Conservation (phyloP, 2,113 vertebrate genomes). For the Recurvirostra avosetta region DNA sequence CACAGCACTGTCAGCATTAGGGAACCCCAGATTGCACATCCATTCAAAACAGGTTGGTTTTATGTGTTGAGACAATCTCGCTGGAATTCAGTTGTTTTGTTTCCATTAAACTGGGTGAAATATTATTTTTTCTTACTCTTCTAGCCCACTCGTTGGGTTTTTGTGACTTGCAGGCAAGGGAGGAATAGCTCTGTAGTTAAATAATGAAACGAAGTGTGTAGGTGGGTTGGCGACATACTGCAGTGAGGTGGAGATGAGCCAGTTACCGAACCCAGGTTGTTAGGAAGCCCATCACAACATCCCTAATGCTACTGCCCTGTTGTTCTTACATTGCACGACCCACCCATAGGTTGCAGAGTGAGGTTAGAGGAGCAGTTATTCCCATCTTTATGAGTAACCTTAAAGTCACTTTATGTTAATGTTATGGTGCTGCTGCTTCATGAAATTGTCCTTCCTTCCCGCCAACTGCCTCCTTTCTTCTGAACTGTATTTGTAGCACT, state of each 20-base stretch:
- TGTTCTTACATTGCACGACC: not conserved
- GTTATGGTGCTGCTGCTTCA: not conserved
- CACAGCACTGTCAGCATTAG: not conserved
- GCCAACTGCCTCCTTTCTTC: not conserved
- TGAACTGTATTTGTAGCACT: not conserved
- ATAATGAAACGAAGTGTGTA: not conserved
- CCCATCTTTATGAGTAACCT: not conserved
- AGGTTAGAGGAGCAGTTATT: not conserved
- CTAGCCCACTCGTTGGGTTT: not conserved
- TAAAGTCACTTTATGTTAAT: not conserved
- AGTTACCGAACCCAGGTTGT: fast-evolving
- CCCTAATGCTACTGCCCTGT: not conserved
- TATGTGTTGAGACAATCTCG: not conserved
- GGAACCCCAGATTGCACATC: not conserved
- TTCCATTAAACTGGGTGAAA: not conserved
- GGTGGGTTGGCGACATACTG: not conserved
- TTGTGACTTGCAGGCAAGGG: not conserved
- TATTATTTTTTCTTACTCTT: not conserved
- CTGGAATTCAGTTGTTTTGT: not conserved
- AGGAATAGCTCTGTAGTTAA: not conserved
- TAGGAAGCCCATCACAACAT: not conserved
- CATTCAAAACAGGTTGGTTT: not conserved
- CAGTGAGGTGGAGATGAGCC: not conserved
- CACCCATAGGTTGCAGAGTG: not conserved
- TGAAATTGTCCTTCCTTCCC: not conserved